Percentiles rank a stretch among this genome's conserved stretches.
phyloP scores from a whole-genome alignment of 2,888 invertebrate genomes.

The Coremacera marginata region DNA sequence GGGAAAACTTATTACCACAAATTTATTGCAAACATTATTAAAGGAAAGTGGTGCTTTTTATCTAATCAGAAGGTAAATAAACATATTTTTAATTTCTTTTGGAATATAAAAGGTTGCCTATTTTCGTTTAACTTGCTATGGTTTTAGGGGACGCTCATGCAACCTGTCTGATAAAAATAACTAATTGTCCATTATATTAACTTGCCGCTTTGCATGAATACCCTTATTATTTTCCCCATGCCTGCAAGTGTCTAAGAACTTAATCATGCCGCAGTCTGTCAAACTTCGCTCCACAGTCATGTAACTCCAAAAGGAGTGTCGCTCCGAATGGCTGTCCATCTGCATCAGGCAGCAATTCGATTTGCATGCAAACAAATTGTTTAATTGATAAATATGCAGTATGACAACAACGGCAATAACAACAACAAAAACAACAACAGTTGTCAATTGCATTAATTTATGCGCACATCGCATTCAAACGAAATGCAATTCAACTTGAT shows the following conservation, averaged over 20 bases:
- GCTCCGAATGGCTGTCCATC: background rate
- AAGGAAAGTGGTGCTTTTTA: too few relatives aligned
- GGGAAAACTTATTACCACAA: too few relatives aligned
- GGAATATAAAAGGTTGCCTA: too few relatives aligned
- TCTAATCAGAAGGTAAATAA: too few relatives aligned
- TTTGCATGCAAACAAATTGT: conserved; percentile 38
- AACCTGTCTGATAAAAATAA: too few relatives aligned
- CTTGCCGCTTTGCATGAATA: too few relatives aligned
- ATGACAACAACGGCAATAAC: conserved; percentile 13
- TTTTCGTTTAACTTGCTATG: too few relatives aligned
- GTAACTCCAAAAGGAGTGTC: background rate
- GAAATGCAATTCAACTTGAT: conserved; percentile 65
- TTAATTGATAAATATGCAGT: conserved; percentile 31
- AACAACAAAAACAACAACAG: conserved; percentile 19
- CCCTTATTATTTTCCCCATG: background rate
- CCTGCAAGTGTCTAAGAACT: background rate
- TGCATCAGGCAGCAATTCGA: conserved; percentile 26
- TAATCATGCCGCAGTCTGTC: background rate
- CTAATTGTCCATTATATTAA: too few relatives aligned
- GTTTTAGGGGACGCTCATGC: too few relatives aligned
- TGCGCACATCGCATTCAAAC: conserved; percentile 44
- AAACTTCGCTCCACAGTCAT: background rate
- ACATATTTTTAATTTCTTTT: too few relatives aligned
- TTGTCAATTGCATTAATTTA: conserved; percentile 59
- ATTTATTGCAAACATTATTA: too few relatives aligned